These are phyloP conservation scores for Dendrocincla tyrannina DNA, from an alignment of 2,797 vertebrate genomes.

Conservation along the genomic window DNA sequence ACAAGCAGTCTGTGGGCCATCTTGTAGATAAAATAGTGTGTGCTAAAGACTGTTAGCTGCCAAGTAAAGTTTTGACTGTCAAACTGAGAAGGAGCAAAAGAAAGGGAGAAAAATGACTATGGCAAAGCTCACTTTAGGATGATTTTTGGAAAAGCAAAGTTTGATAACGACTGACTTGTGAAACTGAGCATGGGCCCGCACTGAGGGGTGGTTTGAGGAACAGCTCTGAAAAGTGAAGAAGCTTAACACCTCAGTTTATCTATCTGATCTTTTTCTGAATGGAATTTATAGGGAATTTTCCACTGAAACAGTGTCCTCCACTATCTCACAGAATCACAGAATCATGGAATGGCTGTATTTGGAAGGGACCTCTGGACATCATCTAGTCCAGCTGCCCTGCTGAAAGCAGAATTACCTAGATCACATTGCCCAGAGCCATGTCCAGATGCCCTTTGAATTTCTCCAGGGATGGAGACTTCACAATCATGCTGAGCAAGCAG, in stretches of 20 bases:
- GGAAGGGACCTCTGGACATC: not conserved
- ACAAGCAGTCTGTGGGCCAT: not conserved
- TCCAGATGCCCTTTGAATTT: not conserved
- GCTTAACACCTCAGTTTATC: accelerated
- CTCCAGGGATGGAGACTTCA: not conserved
- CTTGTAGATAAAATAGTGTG: not conserved
- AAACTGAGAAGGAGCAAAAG: not conserved
- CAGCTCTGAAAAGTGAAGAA: not conserved
- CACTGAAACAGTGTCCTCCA: not conserved
- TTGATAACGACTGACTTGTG: not conserved
- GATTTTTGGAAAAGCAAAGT: not conserved
- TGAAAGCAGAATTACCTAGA: not conserved
- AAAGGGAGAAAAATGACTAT: not conserved
- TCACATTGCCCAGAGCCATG: not conserved
- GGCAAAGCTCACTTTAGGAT: not conserved
- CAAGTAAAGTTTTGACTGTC: not conserved
- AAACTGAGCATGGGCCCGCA: not conserved
- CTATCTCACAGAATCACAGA: not conserved
- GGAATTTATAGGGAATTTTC: not conserved
- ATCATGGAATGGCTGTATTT: not conserved
- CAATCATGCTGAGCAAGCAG: not conserved
- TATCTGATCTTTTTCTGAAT: not conserved
- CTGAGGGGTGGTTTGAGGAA: not conserved
- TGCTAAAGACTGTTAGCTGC: not conserved
- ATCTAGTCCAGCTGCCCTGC: accelerated